Evolutionary conservation across 1,140 invertebrate genomes (phyloP).

Genomic region (Gonioctena quinquepunctata): DNA sequence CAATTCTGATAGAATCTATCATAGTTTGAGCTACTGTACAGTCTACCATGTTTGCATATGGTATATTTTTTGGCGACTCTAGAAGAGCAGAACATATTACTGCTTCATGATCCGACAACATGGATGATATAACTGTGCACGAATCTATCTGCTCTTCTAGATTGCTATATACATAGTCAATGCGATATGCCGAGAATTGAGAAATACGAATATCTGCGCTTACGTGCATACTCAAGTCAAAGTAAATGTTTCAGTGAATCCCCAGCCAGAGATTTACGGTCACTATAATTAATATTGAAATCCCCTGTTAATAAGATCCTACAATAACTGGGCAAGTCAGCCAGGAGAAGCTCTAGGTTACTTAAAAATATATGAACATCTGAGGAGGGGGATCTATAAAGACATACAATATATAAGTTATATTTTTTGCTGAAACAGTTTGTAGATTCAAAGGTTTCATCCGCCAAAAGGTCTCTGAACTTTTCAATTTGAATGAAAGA

Average conservation of each 20-base stretch:
- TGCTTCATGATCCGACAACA: too few relatives aligned
- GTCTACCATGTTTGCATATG: too few relatives aligned
- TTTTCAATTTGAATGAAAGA: conserved; percentile 2
- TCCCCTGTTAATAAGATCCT: neutral
- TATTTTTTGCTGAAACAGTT: neutral
- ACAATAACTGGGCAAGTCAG: neutral
- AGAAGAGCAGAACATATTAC: too few relatives aligned
- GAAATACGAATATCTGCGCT: neutral
- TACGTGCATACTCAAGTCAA: neutral
- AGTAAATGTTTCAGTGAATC: neutral
- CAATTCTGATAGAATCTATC: too few relatives aligned
- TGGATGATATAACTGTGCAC: too few relatives aligned
- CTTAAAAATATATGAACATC: neutral
- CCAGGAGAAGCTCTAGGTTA: neutral
- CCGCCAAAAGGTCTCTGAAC: neutral
- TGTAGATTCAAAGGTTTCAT: neutral
- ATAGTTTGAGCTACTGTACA: too few relatives aligned
- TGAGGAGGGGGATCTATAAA: neutral
- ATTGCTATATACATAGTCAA: neutral
- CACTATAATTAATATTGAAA: neutral
- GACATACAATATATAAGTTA: neutral
- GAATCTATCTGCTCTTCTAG: too few relatives aligned
- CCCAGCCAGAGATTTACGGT: neutral
- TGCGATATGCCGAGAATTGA: neutral
- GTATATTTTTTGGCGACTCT: too few relatives aligned